These are phyloP conservation scores for Mastomys natalensis DNA, from an alignment of 2,113 vertebrate genomes.

Conservation along the genomic window DNA sequence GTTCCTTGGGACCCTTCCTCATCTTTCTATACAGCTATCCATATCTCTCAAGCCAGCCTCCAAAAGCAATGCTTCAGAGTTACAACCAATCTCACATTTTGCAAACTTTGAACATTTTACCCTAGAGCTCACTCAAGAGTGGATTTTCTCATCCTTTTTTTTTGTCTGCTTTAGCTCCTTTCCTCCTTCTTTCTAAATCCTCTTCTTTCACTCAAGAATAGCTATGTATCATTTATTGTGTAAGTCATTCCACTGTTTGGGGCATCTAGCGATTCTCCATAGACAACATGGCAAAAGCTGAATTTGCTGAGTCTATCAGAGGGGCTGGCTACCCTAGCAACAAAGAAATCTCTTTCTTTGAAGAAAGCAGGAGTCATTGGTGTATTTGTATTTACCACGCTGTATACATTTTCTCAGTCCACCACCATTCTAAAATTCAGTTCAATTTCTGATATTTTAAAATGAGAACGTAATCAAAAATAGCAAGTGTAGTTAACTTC, in stretches of 20 bases:
- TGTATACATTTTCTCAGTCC: neutral
- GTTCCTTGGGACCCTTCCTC: neutral
- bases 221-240: neutral
- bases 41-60: neutral
- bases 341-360: neutral
- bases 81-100: neutral
- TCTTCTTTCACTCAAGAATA: neutral
- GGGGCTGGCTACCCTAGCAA: neutral
- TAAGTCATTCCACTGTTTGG: conserved; percentile 15
- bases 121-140: neutral
- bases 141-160: neutral
- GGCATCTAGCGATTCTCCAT: neutral
- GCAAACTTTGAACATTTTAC: neutral
- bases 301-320: neutral
- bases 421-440: neutral
- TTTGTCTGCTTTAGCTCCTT: neutral
- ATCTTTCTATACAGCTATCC: no score
- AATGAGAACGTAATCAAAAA: neutral
- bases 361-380: neutral
- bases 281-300: neutral
- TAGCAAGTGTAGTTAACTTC: neutral
- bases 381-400: neutral
- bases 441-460: conserved; percentile 39
- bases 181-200: neutral
- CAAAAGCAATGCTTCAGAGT: neutral